Evolutionary conservation across 2,797 vertebrate genomes (phyloP).

Genomic region (Podarcis lilfordi): DNA sequence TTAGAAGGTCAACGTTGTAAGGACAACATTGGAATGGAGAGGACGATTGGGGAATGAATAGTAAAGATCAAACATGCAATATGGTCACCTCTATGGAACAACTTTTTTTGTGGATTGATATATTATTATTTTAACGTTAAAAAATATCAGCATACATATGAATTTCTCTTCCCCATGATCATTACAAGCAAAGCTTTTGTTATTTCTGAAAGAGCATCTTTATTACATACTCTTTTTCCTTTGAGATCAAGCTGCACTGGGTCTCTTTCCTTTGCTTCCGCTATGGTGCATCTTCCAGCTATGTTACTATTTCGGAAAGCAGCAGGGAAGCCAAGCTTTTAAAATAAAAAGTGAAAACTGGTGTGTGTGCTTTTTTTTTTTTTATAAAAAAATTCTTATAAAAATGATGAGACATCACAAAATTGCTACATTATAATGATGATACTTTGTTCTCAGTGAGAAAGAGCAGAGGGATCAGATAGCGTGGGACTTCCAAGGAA

Average conservation of each 20-base stretch:
- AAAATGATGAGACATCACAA: too few relatives aligned
- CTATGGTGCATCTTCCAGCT: not conserved
- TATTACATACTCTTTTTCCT: not conserved
- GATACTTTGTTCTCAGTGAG: not conserved
- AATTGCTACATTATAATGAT: constrained; percentile 3
- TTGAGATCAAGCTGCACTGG: not conserved
- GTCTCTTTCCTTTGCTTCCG: not conserved
- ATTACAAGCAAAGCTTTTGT: not conserved
- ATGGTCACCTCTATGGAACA: not conserved
- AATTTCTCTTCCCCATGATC: not conserved
- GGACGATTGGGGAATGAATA: not conserved
- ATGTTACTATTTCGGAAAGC: not conserved
- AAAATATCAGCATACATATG: not conserved
- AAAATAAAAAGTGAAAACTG: not conserved
- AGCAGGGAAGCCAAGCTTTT: not conserved
- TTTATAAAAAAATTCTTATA: not conserved
- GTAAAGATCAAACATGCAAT: not conserved
- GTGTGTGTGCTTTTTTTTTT: not conserved
- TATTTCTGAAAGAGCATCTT: not conserved
- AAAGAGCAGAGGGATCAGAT: not conserved
- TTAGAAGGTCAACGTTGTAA: not conserved
- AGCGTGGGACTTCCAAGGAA: not conserved
- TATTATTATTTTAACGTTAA: not conserved
- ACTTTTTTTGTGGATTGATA: not conserved
- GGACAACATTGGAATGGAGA: not conserved